Conservation (phyloP, 2,797 vertebrate genomes). For the Tolypeutes matacus region DNA sequence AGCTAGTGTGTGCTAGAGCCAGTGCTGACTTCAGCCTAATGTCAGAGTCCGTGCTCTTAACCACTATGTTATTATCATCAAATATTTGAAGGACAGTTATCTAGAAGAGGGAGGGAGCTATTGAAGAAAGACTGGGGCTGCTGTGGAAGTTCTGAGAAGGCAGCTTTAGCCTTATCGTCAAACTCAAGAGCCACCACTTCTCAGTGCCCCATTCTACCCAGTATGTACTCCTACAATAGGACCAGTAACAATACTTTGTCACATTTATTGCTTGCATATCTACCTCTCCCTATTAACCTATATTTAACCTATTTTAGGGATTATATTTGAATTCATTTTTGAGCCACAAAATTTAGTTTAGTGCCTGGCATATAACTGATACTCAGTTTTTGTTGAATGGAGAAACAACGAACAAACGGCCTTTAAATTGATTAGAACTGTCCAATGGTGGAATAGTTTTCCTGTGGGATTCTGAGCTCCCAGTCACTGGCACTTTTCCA, state of each 20-base stretch:
- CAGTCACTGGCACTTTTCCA: conserved; percentile 35
- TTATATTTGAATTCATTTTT: conserved; percentile 45
- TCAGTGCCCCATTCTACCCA: not conserved
- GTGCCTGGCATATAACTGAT: not conserved
- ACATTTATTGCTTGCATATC: not conserved
- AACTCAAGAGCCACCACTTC: not conserved
- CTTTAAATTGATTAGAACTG: conserved; percentile 8
- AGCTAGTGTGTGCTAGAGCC: not conserved
- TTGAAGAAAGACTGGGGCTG: not conserved
- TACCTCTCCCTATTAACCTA: not conserved
- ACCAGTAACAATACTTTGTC: not conserved
- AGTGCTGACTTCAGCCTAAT: conserved; percentile 29
- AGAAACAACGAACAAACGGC: conserved; percentile 27
- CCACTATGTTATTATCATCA: not conserved
- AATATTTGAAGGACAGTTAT: not conserved
- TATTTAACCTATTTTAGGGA: conserved; percentile 21
- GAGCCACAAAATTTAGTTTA: conserved; percentile 37
- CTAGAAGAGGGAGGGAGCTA: not conserved
- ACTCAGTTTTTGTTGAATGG: conserved; percentile 46
- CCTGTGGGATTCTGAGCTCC: not conserved
- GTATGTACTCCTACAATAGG: not conserved
- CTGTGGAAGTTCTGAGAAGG: not conserved
- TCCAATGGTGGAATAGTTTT: not conserved
- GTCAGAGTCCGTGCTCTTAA: not conserved
- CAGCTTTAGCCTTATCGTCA: not conserved